Base-by-base conservation (phyloP, 1,140 invertebrate species). In the Subanguina moxae region DNA sequence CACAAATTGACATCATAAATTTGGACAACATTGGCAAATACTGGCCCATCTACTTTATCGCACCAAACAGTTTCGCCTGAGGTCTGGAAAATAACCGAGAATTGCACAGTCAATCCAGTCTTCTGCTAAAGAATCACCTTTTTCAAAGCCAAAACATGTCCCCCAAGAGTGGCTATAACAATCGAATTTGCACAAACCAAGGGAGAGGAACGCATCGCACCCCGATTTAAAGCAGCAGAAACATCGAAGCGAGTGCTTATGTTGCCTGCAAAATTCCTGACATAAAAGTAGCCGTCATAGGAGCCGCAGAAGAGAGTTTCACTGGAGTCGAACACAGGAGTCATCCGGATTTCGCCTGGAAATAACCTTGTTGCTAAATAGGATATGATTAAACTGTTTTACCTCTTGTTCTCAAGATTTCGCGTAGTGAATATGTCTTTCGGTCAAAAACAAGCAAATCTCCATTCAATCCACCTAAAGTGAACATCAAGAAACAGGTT, bases 401-500 rank as follows among this genome's bases (percentile, higher is more conserved):
- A 38, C 32, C 32, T 5, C 3, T 11, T 38, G 48, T 52, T 52
- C 17, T 52, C 15, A 52, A 0, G 48, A 19, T 27, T 19, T 8
- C 38, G 7, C 25, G 11, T 1, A 25, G 30, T 38, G 11, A 28
- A 21, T 64, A 30, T 19, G 42, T 30, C 11, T 11, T 5, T 9
- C 42, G 21, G n/a, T 68, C 58, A 52, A 68, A 68, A 1, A 68
- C 1, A 17, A 38, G 9, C 38, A 68, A 56, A 30, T 56, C 17
- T 5, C 66, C 66, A 56, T 19, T 38, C 43, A 68, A 68, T 27
- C 58, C 66, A 17, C 66, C 66, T 65, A 56, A 65, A 68, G 23
- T n/a, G 17, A 19, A 28, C n/a, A 27, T n/a, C n/a, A n/a, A n/a
- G n/a, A n/a, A n/a, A n/a, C n/a, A n/a, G n/a, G n/a, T n/a, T n/a